These are phyloP conservation scores for Euwallacea similis DNA, from an alignment of 1,140 invertebrate genomes.

Conservation along the genomic window DNA sequence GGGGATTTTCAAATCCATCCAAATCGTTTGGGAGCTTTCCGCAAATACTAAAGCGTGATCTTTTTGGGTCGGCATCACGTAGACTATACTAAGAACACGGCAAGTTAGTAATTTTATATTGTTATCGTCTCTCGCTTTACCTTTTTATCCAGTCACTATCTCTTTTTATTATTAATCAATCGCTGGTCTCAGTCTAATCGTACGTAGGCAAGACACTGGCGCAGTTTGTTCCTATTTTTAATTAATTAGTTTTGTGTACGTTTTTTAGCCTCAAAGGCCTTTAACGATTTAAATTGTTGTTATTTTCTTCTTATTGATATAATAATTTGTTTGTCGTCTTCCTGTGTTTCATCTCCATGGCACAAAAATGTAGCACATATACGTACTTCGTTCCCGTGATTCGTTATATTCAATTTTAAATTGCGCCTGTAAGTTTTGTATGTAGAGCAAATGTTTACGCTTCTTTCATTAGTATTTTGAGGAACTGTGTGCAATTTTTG, in stretches of 20 bases:
- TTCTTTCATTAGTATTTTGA: constrained; percentile 13
- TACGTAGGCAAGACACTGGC: constrained; percentile 31
- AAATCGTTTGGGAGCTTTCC: constrained; percentile 3
- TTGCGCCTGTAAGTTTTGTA: constrained; percentile 31
- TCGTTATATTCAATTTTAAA: constrained; percentile 6
- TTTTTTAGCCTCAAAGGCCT: constrained; percentile 43
- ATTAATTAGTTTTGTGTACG: constrained; percentile 29
- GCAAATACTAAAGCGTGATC: constrained; percentile 20
- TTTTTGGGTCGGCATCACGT: constrained; percentile 42
- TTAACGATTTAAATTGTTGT: constrained; percentile 33
- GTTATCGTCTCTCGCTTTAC: constrained; percentile 6
- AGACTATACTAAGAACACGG: constrained; percentile 25
- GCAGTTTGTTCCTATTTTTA: constrained; percentile 31
- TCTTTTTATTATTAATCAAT: constrained; percentile 3
- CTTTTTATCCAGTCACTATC: not conserved
- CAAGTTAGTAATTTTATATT: constrained; percentile 31
- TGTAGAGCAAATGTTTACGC: constrained; percentile 44
- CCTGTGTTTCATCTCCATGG: constrained; percentile 47
- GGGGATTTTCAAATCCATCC: not conserved
- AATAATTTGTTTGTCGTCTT: constrained; percentile 38
- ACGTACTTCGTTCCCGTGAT: constrained; percentile 32
- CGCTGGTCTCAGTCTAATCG: constrained; percentile 14
- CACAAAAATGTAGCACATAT: constrained; percentile 43
- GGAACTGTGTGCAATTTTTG: constrained; percentile 35
- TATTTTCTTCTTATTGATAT: constrained; percentile 35